phyloP scores from a whole-genome alignment of 2,888 invertebrate genomes.

The Trichopria drosophilae region DNA sequence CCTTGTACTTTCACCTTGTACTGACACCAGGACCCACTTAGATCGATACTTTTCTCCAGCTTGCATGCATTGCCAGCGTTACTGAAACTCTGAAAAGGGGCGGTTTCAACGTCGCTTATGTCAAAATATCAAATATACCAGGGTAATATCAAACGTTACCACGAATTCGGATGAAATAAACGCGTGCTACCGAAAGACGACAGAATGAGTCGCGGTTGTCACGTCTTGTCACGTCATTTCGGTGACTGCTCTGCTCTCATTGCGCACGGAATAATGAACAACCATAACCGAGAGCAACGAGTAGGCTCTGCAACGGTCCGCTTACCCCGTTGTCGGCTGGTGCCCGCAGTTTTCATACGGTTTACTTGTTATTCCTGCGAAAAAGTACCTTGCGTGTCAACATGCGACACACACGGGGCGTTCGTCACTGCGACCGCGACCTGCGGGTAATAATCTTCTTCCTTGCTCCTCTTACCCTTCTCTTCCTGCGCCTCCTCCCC shows the following conservation, averaged over 20 bases:
- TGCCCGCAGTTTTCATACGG: constrained; percentile 42
- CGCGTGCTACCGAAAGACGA: constrained; percentile 33
- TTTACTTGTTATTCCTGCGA: constrained; percentile 41
- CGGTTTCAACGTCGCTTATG: too few relatives aligned
- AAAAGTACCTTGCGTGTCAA: constrained; percentile 46
- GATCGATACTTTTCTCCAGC: too few relatives aligned
- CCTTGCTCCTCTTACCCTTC: constrained; percentile 31
- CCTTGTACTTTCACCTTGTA: too few relatives aligned
- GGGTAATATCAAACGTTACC: too few relatives aligned
- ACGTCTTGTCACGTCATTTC: constrained; percentile 37
- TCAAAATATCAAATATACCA: too few relatives aligned
- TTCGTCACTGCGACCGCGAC: constrained; percentile 29
- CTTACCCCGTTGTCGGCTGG: constrained; percentile 42
- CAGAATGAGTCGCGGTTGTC: constrained; percentile 36
- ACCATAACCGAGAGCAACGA: constrained; percentile 33
- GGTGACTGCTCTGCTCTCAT: constrained; percentile 43
- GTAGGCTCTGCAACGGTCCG: constrained; percentile 36
- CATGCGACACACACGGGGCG: constrained; percentile 39
- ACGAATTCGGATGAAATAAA: constrained; percentile 5
- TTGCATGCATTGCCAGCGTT: too few relatives aligned
- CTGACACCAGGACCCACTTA: too few relatives aligned
- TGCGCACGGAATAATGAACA: constrained; percentile 36
- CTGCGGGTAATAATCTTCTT: constrained; percentile 45
- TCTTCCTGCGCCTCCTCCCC: constrained; percentile 9
- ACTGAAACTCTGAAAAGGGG: too few relatives aligned